Conservation (phyloP, 2,797 vertebrate genomes). For the Pelodytes ibericus region DNA sequence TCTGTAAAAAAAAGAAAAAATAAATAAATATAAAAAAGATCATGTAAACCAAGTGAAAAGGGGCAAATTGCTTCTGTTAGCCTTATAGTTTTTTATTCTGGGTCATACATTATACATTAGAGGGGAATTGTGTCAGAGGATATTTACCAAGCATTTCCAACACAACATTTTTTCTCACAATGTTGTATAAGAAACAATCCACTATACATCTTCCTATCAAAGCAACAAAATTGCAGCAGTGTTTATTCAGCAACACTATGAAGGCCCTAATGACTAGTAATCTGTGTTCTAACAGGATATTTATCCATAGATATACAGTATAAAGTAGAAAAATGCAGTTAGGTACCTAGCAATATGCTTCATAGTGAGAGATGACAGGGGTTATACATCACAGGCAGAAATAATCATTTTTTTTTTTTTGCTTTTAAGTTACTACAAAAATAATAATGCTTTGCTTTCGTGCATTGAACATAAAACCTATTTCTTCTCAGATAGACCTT, state of each 20-base stretch:
- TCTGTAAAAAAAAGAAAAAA: no score
- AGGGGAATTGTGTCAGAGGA: no score
- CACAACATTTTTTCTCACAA: not conserved
- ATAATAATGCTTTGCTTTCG: constrained; percentile 36
- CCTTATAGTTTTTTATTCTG: no score
- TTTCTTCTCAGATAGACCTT: constrained; percentile 16
- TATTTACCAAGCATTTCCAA: no score
- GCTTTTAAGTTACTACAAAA: constrained; percentile 37
- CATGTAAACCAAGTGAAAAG: no score
- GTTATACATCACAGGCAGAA: constrained; percentile 41
- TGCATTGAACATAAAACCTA: constrained; percentile 30
- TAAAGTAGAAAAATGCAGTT: constrained; percentile 15
- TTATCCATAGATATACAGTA: constrained; percentile 19
- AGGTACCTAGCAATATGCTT: constrained; percentile 28
- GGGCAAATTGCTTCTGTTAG: no score
- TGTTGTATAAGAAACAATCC: not conserved
- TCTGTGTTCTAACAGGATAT: constrained; percentile 5
- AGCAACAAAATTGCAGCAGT: not conserved
- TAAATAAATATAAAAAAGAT: no score
- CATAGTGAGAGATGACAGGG: constrained; percentile 29
- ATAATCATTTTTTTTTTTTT: constrained; percentile 38
- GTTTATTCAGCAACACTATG: constrained; percentile 20
- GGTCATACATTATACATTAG: no score
- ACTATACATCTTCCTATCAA: not conserved
- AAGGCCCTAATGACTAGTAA: constrained; percentile 9